A percentile compares a stretch with the other conserved stretches of the same genome.
These are phyloP conservation scores for Chironomus tepperi DNA, from an alignment of 1,140 invertebrate species.

Conservation along the genomic window DNA sequence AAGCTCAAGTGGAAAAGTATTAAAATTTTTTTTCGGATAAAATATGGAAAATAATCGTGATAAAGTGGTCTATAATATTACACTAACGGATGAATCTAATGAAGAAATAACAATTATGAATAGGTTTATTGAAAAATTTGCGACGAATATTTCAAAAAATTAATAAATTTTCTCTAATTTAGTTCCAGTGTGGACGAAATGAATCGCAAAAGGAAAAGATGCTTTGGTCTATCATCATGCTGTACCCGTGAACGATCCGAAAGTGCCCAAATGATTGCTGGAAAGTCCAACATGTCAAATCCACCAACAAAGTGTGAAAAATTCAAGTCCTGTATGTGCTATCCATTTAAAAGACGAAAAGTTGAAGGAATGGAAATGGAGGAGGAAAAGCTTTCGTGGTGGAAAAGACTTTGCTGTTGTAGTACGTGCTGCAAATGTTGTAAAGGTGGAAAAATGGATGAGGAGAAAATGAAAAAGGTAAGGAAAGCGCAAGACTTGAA, in stretches of 20 bases:
- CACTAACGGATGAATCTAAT: background rate
- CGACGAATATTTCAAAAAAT: background rate
- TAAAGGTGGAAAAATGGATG: background rate
- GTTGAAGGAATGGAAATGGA: background rate
- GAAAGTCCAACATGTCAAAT: background rate
- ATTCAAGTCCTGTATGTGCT: background rate
- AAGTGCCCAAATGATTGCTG: background rate
- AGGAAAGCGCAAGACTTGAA: background rate
- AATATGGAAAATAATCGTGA: background rate
- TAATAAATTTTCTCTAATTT: background rate
- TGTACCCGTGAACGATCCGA: background rate
- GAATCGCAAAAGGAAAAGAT: background rate
- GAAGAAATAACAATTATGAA: background rate
- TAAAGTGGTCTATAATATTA: background rate
- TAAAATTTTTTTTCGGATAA: background rate
- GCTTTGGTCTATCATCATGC: background rate
- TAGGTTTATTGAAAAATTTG: background rate
- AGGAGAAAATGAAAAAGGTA: conserved; percentile 12
- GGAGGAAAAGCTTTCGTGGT: background rate
- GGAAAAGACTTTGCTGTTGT: background rate
- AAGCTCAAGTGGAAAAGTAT: background rate
- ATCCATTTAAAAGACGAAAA: conserved; percentile 16
- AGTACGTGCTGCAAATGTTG: background rate
- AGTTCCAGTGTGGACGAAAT: conserved; percentile 4
- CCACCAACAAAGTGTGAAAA: background rate